Conservation (phyloP, 2,888 invertebrate genomes). For the Lithophane leautieri region DNA sequence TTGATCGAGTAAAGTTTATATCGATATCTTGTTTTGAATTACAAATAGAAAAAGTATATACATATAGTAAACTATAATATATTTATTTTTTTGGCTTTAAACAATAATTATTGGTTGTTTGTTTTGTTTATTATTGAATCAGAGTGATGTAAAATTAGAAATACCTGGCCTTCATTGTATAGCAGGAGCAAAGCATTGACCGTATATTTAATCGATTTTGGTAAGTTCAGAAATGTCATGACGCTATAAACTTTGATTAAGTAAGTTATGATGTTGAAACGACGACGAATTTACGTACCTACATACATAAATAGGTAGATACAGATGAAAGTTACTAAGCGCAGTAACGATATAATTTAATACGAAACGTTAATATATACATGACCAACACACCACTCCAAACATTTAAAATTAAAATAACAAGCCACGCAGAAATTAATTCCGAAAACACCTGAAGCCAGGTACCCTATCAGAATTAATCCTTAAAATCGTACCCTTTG, state of each 20-base stretch:
- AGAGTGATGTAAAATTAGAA: no score
- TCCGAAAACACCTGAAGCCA: constrained; percentile 65
- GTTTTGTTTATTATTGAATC: no score
- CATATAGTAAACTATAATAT: no score
- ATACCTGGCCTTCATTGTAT: constrained; percentile 8
- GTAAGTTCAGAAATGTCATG: not conserved
- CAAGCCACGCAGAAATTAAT: constrained; percentile 59
- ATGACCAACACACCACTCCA: constrained; percentile 33
- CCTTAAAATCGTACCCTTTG: constrained; percentile 66
- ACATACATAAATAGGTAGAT: no score
- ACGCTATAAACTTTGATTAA: not conserved
- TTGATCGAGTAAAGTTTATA: no score
- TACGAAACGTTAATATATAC: constrained; percentile 32
- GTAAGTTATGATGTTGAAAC: not conserved
- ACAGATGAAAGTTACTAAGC: not conserved
- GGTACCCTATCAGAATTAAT: constrained; percentile 69
- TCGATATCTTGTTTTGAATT: no score
- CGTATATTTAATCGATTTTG: not conserved
- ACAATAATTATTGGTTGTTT: no score
- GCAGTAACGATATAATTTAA: not conserved
- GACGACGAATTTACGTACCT: not conserved
- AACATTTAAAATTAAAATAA: constrained; percentile 56
- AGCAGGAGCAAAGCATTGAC: not conserved
- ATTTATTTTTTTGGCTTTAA: no score
- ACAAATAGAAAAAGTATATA: no score